Evolutionary conservation across 1,140 invertebrate species (phyloP).

Genomic region (Myzus persicae): DNA sequence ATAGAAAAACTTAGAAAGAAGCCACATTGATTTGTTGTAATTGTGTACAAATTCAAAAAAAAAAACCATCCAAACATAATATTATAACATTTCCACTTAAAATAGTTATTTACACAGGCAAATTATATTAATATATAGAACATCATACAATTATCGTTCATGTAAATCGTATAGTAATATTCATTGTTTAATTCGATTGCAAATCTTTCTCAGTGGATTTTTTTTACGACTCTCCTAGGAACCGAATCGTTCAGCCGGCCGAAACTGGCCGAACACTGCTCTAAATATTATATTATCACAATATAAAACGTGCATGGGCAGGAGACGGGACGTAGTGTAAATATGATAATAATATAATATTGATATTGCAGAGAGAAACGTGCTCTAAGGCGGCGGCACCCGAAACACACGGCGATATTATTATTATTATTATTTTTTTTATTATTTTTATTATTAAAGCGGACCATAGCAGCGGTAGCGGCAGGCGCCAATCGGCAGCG

Average conservation of each 20-base stretch:
- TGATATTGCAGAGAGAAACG: neutral
- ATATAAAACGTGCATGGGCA: neutral
- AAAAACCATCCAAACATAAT: neutral
- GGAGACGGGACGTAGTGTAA: neutral
- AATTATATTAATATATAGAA: neutral
- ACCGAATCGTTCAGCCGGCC: neutral
- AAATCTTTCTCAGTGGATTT: neutral
- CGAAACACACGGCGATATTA: neutral
- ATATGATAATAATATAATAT: neutral
- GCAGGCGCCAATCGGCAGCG: slow-evolving; percentile 18
- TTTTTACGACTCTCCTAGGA: neutral
- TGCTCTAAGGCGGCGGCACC: neutral
- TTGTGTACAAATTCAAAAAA: neutral
- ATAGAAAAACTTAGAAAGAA: neutral
- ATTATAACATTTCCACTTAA: neutral
- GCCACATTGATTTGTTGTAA: neutral
- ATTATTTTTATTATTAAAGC: neutral
- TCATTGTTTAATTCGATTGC: neutral
- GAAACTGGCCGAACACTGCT: neutral
- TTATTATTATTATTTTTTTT: neutral
- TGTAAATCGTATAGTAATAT: neutral
- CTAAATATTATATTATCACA: neutral
- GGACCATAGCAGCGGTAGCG: neutral
- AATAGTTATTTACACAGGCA: neutral
- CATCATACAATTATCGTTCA: neutral